phyloP scores from a whole-genome alignment of 2,888 invertebrate genomes.

The Drosophila neutralis region DNA sequence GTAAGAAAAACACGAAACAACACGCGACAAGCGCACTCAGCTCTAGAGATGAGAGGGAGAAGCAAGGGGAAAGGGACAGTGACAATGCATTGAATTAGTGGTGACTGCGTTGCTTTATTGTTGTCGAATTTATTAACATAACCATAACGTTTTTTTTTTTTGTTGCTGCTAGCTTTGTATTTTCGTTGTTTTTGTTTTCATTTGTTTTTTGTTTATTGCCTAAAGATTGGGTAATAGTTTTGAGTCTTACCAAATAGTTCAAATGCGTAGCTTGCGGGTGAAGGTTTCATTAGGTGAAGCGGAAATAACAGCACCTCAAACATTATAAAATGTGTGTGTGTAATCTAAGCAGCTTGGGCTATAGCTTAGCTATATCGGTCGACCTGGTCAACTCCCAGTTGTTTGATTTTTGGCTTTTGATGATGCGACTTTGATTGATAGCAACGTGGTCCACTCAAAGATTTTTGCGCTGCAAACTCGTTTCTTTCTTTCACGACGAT shows the following conservation, averaged over 20 bases:
- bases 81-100: slow-evolving; percentile 49
- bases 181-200: slow-evolving; percentile 10
- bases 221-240: slow-evolving; percentile 46
- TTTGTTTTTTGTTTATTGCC: slow-evolving; percentile 32
- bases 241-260: slow-evolving; percentile 50
- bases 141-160: slow-evolving; percentile 28
- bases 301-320: slow-evolving; percentile 32
- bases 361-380: background rate
- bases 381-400: slow-evolving; percentile 41
- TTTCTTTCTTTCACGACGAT: slow-evolving; percentile 60
- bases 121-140: slow-evolving; percentile 54
- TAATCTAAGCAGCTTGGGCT: background rate
- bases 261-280: slow-evolving; percentile 29
- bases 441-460: slow-evolving; percentile 37
- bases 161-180: background rate
- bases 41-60: background rate
- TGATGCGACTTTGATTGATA: slow-evolving; percentile 72
- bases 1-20: background rate
- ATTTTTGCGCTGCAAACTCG: slow-evolving; percentile 59
- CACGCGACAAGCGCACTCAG: slow-evolving; percentile 2
- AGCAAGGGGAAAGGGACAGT: background rate
- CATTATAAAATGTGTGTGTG: background rate
- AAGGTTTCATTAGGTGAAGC: slow-evolving; percentile 40
- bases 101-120: slow-evolving; percentile 49
- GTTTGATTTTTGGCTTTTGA: slow-evolving; percentile 41